Base-by-base conservation (phyloP, 2,113 vertebrate species). In the Cyrtonyx montezumae region DNA sequence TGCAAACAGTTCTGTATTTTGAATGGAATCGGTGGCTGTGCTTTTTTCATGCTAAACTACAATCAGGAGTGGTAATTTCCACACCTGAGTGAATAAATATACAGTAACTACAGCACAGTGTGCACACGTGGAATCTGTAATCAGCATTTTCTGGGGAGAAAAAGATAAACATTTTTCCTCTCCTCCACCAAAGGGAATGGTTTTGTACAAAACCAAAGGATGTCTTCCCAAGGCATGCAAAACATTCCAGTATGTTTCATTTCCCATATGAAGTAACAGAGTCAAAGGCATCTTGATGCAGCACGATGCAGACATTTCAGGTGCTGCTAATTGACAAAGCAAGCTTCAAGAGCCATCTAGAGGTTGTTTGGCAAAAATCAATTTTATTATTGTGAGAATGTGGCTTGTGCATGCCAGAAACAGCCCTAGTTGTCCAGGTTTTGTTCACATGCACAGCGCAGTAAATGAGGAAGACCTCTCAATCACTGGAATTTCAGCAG, bases 271-370 rank as follows among this genome's bases (percentile, higher is more conserved):
- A 84, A 81, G 49, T 19, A 90, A 48, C 11, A 70, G 4, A 87
- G 26, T 51, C 55, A 62, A 18, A 68, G 79, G 61, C 37, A 62
- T 49, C 3, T 18, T 69, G 55, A 22, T 37, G 46, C 8, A 49
- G 46, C 28, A 30, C 20, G 40, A 49, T 46, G 45, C 68, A 85
- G 55, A n/a, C 46, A 36, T 73, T 92, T 84, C 53, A 67, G 62
- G 55, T 62, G 30, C 36, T 69, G 34, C 86, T 96, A 94, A 94
- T 93, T 90, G 95, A 66, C 88, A 97, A 95, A 96, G 80, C 80
- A 71, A 96, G 92, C 90, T 78, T 95, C 94, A 96, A 81, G 96
- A 96, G 95, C 96, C 95, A 96, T 92, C 96, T 96, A 96, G 95
- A 96, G 95, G 94, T 77, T 76, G 91, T 56, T 87, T 93, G 84